phyloP scores from a whole-genome alignment of 2,797 vertebrate genomes.

The Hydrolagus colliei region DNA sequence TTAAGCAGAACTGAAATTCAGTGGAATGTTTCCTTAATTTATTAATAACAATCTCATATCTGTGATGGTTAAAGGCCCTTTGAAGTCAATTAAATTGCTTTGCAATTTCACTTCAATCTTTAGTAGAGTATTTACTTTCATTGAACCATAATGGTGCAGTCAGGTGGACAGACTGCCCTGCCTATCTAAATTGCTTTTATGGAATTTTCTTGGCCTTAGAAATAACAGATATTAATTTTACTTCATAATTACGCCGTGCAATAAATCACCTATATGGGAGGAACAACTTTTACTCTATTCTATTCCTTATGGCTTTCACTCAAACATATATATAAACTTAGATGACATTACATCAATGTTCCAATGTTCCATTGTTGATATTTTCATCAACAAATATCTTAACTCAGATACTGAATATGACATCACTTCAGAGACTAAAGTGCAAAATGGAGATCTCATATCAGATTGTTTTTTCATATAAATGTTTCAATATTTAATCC shows the following conservation, averaged over 20 bases:
- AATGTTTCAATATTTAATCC: background rate
- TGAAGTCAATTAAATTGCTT: background rate
- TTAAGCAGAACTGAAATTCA: constrained; percentile 15
- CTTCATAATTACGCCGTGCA: background rate
- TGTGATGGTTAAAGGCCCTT: constrained; percentile 1
- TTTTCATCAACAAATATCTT: background rate
- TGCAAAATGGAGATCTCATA: background rate
- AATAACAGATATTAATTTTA: constrained; percentile 15
- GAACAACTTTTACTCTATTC: background rate
- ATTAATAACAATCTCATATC: background rate
- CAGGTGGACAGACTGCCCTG: background rate
- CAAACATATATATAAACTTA: background rate
- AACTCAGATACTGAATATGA: background rate
- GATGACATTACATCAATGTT: background rate
- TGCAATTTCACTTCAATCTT: constrained; percentile 2
- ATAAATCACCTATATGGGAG: constrained; percentile 1
- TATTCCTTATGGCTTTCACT: background rate
- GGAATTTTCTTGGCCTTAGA: background rate
- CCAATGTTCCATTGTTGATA: background rate
- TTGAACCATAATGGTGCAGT: background rate
- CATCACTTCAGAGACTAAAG: background rate
- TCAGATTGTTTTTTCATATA: background rate
- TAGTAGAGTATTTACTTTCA: constrained; percentile 8
- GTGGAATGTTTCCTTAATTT: background rate
- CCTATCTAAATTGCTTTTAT: background rate